Evolutionary conservation across 1,140 invertebrate genomes (phyloP).

Genomic region (Musca vetustissima): DNA sequence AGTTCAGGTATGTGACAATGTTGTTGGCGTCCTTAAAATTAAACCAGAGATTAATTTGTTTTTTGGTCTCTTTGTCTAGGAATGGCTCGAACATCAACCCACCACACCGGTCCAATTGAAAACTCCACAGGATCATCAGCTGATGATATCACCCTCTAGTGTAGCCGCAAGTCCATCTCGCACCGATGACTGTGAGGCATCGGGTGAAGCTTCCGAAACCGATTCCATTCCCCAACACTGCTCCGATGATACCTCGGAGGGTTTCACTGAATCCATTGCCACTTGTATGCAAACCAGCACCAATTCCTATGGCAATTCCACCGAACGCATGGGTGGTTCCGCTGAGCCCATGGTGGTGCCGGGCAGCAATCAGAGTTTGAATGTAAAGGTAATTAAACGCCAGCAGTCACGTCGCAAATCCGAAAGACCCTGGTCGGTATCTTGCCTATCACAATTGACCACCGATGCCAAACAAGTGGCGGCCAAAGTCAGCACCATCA

Average conservation of each 20-base stretch:
- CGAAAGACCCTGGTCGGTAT: constrained; percentile 78
- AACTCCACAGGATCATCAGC: constrained; percentile 1
- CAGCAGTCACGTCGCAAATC: constrained; percentile 50
- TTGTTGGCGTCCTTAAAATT: background rate
- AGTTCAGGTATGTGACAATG: constrained; percentile 43
- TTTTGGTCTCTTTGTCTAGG: constrained; percentile 31
- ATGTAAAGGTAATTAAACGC: constrained; percentile 48
- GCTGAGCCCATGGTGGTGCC: constrained; percentile 44
- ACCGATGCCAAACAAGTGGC: constrained; percentile 50
- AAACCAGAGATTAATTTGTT: background rate
- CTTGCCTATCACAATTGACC: constrained; percentile 73
- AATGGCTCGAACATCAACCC: constrained; percentile 54
- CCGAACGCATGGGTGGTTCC: constrained; percentile 59
- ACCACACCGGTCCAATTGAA: constrained; percentile 30
- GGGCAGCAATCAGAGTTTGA: constrained; percentile 51
- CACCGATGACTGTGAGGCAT: constrained; percentile 75
- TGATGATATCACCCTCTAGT: background rate
- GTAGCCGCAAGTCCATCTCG: background rate
- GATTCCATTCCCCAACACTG: constrained; percentile 68
- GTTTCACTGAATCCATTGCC: constrained; percentile 67
- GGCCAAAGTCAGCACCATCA: constrained; percentile 31
- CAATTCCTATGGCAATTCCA: constrained; percentile 62
- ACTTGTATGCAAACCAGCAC: constrained; percentile 60
- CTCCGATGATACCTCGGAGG: constrained; percentile 73
- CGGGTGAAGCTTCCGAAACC: constrained; percentile 77